Base-by-base conservation (phyloP, 2,797 vertebrate species). In the Dromococcyx pavoninus region DNA sequence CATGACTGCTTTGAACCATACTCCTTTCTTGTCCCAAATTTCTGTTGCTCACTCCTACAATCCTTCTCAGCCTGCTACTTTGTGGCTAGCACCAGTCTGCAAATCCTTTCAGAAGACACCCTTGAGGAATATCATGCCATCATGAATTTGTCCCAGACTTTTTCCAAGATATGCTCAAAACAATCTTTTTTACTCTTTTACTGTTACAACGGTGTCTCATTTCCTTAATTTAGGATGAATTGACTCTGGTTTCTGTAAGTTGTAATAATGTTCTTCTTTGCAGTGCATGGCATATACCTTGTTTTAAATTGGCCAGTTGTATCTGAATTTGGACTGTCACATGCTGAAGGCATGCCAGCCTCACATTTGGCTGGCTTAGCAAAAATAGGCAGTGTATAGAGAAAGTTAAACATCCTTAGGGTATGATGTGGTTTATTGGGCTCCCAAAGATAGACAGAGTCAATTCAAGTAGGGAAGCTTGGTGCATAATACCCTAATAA, bases 151-250 rank as follows among this genome's bases (percentile, higher is more conserved):
- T 96, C 39, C 61, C 65, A 66, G 64, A 77, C 86, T 91, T 96
- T 88, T 88, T 76, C 67, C 76, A 74, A 74, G 75, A 82, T 71
- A 67, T 23, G 30, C 72, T 96, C 70, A 77, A 94, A 96, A 90
- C 93, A 82, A 58, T 93, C 10, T 62, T 32, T 56, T 60, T 94
- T 86, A 65, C 46, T 23, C 27, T 89, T 56, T 43, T 86, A 62
- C 24, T 86, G 91, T 71, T 93, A 44, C 44, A 66, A 44, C 13
- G 37, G 91, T 94, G 90, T 89, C 89, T 66, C 88, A 30, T 96
- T 96, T 91, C 56, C 43, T 93, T 94, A 94, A 95, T 97, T 95
- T 96, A 95, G 97, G 91, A 85, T 97, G 88, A 81, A 95, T 95
- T 14, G 7, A 87, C 69, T 94, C 97, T 86, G 11, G 0, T 89